Conservation (phyloP, 2,797 vertebrate species). For the Enteromius fasciolatus region DNA sequence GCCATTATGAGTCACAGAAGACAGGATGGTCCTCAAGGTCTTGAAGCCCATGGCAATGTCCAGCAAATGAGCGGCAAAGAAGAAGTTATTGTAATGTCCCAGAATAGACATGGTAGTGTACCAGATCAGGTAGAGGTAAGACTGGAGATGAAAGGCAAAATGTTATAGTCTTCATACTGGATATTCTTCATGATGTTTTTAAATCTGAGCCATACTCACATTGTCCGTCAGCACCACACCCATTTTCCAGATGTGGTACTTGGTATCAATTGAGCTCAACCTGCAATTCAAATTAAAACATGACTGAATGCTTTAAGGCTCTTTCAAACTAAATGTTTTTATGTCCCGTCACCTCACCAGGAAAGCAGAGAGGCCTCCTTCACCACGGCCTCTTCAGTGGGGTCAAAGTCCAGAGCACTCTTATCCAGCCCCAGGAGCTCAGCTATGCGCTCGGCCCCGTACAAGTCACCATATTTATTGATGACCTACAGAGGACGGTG, state of each 20-base stretch:
- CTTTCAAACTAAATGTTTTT: background rate
- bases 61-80: conserved; percentile 96
- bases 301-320: background rate
- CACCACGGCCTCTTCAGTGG: conserved; percentile 86
- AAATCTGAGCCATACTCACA: conserved; percentile 76
- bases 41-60: conserved; percentile 99
- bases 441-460: conserved; percentile 94
- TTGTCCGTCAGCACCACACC: conserved; percentile 98
- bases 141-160: conserved; percentile 70
- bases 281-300: conserved; percentile 69
- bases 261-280: conserved; percentile 96
- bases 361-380: conserved; percentile 92
- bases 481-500: conserved; percentile 83
- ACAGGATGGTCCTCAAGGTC: conserved; percentile 93
- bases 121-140: conserved; percentile 96
- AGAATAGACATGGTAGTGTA: conserved; percentile 95
- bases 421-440: conserved; percentile 97
- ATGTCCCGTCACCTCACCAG: conserved; percentile 80
- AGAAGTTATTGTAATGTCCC: conserved; percentile 99
- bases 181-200: background rate
- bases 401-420: conserved; percentile 95
- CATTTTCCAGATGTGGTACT: conserved; percentile 97
- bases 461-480: conserved; percentile 96
- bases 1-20: conserved; percentile 98
- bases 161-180: background rate